Percentiles rank a stretch among this genome's conserved stretches.
These are phyloP conservation scores for Ibycter americanus DNA, from an alignment of 2,797 vertebrate species.

Conservation along the genomic window DNA sequence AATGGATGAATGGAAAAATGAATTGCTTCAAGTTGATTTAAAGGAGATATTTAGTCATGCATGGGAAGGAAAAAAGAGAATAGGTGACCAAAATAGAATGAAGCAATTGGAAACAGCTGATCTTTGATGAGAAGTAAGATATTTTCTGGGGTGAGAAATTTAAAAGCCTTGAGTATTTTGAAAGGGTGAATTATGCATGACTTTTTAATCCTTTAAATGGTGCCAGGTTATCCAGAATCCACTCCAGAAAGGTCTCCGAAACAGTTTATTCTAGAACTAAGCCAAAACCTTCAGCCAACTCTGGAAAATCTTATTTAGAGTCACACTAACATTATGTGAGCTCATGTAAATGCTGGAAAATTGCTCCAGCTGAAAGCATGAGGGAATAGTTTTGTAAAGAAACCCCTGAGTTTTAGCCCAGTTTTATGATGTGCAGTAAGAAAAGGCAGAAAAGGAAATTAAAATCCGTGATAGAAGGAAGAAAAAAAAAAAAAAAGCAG, in stretches of 20 bases:
- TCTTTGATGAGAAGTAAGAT: constrained; percentile 22
- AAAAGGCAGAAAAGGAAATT: constrained; percentile 1
- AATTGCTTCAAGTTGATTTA: constrained; percentile 45
- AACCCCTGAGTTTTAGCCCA: not conserved
- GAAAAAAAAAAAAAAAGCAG: not conserved
- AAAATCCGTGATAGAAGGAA: not conserved
- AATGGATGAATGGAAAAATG: constrained; percentile 34
- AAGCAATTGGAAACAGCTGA: constrained; percentile 59
- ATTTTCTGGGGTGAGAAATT: constrained; percentile 46
- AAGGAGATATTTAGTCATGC: constrained; percentile 56
- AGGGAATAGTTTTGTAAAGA: constrained; percentile 6
- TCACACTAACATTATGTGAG: constrained; percentile 21
- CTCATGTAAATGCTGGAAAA: constrained; percentile 19
- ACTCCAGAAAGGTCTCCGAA: constrained; percentile 15
- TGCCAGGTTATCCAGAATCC: constrained; percentile 37
- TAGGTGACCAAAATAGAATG: constrained; percentile 41
- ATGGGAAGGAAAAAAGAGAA: constrained; percentile 12
- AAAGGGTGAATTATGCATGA: not conserved
- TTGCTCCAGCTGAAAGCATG: constrained; percentile 8
- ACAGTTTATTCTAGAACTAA: constrained; percentile 37
- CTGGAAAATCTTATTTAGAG: constrained; percentile 40
- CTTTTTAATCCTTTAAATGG: not conserved
- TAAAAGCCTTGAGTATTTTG: constrained; percentile 12
- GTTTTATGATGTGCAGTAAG: not conserved
- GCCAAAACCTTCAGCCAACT: constrained; percentile 26